phyloP scores from a whole-genome alignment of 2,888 invertebrate genomes.

The Chaetoderma sp. region DNA sequence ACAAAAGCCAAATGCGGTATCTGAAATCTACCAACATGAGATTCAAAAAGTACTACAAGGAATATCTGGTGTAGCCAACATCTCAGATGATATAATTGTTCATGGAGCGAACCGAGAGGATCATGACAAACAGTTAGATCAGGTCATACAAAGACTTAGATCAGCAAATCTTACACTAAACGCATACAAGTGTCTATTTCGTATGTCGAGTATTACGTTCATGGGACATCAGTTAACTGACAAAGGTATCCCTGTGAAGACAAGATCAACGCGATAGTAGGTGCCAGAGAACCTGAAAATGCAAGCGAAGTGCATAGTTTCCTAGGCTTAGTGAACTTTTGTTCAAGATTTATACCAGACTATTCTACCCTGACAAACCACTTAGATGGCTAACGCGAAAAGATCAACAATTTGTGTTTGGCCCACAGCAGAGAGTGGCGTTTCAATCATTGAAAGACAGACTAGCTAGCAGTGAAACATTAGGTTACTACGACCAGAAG shows the following conservation, averaged over 20 bases:
- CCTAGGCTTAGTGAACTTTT: conserved; percentile 13
- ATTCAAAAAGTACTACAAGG: conserved; percentile 59
- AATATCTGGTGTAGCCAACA: conserved; percentile 60
- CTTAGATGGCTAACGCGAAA: too few relatives aligned
- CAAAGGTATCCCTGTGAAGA: not conserved
- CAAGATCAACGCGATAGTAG: not conserved
- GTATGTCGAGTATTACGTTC: not conserved
- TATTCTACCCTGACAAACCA: too few relatives aligned
- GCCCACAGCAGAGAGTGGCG: too few relatives aligned
- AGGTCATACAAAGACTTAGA: conserved; percentile 38
- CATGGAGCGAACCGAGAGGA: conserved; percentile 48
- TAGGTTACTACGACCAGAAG: too few relatives aligned
- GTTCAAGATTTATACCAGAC: too few relatives aligned
- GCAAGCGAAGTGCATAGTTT: conserved; percentile 4
- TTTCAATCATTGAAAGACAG: too few relatives aligned
- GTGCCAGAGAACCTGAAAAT: not conserved
- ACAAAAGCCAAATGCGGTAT: conserved; percentile 60
- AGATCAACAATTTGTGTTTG: too few relatives aligned
- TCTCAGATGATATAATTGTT: conserved; percentile 67
- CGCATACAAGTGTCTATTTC: conserved; percentile 54
- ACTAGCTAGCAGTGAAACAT: too few relatives aligned
- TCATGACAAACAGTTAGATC: conserved; percentile 51
- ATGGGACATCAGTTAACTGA: not conserved
- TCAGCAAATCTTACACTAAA: conserved; percentile 41
- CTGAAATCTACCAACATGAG: conserved; percentile 69